Base-by-base conservation (phyloP, 2,888 invertebrate species). In the Quadroppia sp. region DNA sequence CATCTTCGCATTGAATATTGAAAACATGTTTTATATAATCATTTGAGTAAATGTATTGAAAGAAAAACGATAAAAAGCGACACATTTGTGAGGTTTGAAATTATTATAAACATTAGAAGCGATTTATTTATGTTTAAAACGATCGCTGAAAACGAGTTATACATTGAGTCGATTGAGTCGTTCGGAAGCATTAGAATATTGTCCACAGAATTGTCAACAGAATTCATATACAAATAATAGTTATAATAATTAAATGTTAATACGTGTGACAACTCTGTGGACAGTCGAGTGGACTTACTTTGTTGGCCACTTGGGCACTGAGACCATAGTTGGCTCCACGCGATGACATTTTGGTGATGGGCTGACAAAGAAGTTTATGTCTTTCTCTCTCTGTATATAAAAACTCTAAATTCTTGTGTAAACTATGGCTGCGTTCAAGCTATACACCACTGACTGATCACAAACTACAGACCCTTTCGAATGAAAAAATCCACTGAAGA, bases 261-360 rank as follows among this genome's bases (percentile, higher is more conserved):
- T 53, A 13, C 71, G 25, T n/a, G 71, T 56, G 2, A 25, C 3
- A 2, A 17, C 2, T 64, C 2, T n/a, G 71, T 56, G 2, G 28
- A n/a, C 17, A 17, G 11, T 64, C 2, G 36, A 30, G 11, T 9
- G 45, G 48, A 73, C 73, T 64, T 74, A 79, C 79, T 76, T 79
- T 79, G 75, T 77, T 77, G 36, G 78, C 78, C 53, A 79, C 78
- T 74, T 78, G 78, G 36, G 79, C 79, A 50, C 77, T 77, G 25
- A 79, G 76, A 32, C 79, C 79, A 53, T 78, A 79, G 28, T 76
- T 71, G 45, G 77, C 76, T 72, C 79, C 79, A 48, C 79, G 76
- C 71, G 76, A 76, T 70, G 79, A 77, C 79, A 79, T 79, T 59
- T 32, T 32, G 13, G 32, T n/a, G 30, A 28, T 64, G 32, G 36